Conservation (phyloP, 2,888 invertebrate species). For the Leptogaster cylindrica region DNA sequence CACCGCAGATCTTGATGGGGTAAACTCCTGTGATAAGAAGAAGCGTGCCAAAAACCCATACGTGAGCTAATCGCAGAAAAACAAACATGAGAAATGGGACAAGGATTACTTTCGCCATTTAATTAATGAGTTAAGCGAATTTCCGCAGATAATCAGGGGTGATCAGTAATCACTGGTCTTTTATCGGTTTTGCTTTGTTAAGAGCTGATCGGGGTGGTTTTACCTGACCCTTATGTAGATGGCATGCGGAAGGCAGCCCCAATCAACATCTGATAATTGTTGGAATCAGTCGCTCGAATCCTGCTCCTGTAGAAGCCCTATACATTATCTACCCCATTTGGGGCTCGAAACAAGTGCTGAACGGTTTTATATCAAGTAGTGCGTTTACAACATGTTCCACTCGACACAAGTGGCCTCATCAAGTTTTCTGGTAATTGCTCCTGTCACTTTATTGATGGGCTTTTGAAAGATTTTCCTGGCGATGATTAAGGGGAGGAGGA, state of each 20-base stretch:
- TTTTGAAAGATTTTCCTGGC: conserved; percentile 17
- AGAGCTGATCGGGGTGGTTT: neutral
- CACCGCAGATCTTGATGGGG: too few relatives aligned
- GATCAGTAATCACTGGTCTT: too few relatives aligned
- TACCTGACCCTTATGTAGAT: neutral
- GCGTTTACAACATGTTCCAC: conserved; percentile 28
- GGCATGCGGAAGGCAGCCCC: neutral
- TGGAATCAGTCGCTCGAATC: neutral
- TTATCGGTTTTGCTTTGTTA: neutral
- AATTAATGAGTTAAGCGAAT: conserved; percentile 29
- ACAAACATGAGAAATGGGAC: conserved; percentile 8
- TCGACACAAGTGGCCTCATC: conserved; percentile 33
- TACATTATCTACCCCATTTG: neutral
- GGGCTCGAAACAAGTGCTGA: neutral
- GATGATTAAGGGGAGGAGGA: too few relatives aligned
- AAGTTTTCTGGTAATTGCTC: conserved; percentile 23
- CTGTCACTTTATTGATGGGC: conserved; percentile 30
- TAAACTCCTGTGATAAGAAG: too few relatives aligned
- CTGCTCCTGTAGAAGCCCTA: neutral
- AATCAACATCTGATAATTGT: conserved; percentile 13
- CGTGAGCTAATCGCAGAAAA: too few relatives aligned
- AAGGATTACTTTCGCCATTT: conserved; percentile 1
- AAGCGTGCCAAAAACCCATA: too few relatives aligned
- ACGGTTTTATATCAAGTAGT: conserved; percentile 11
- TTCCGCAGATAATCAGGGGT: conserved; percentile 4